Conservation (phyloP, 2,113 vertebrate species). For the Scomber scombrus region DNA sequence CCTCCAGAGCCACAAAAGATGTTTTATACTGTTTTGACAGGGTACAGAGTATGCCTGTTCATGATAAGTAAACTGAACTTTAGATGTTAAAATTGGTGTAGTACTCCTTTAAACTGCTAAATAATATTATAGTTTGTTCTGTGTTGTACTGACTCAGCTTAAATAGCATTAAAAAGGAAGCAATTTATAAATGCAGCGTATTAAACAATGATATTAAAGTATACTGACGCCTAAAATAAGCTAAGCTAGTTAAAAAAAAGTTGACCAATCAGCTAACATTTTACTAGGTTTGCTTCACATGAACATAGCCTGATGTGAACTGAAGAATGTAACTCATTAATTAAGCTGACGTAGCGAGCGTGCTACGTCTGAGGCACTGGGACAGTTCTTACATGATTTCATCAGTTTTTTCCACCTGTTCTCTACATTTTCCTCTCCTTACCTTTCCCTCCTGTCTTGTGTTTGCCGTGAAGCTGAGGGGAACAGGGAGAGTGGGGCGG, state of each 20-base stretch:
- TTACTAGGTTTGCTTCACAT: not conserved
- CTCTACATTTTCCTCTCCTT: slow-evolving; percentile 17
- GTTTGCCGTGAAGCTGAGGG: slow-evolving; percentile 9
- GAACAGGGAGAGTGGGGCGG: slow-evolving; percentile 26
- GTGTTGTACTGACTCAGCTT: not conserved
- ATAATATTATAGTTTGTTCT: not conserved
- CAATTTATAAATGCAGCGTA: not conserved
- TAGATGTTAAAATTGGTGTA: too few relatives aligned
- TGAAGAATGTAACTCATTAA: not conserved
- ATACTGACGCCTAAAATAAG: not conserved
- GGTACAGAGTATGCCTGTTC: too few relatives aligned
- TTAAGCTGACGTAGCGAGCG: not conserved
- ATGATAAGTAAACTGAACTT: too few relatives aligned
- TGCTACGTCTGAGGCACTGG: not conserved
- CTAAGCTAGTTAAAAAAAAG: not conserved
- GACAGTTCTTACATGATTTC: slow-evolving; percentile 5
- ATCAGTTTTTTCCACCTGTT: slow-evolving; percentile 8
- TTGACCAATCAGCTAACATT: not conserved
- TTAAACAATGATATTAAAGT: not conserved
- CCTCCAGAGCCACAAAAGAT: too few relatives aligned
- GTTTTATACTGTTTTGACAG: too few relatives aligned
- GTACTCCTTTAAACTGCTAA: not conserved
- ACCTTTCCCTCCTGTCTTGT: slow-evolving; percentile 5
- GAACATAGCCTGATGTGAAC: not conserved
- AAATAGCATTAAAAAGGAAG: not conserved